Conservation (phyloP, 2,888 invertebrate genomes). For the Acleris holmiana region DNA sequence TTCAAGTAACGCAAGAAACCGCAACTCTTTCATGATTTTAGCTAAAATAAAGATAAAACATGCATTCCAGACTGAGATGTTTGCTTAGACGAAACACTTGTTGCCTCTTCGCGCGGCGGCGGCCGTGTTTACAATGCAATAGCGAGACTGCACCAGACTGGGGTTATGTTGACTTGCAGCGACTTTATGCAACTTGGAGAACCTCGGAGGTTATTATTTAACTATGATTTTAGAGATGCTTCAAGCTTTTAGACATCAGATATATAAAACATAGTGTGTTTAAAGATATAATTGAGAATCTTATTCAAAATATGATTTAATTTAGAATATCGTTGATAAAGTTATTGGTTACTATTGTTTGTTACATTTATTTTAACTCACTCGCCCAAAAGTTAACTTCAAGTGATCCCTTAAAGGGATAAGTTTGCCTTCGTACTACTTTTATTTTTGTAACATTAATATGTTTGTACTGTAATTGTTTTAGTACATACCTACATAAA, state of each 20-base stretch:
- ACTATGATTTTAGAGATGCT: neutral
- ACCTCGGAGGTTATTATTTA: neutral
- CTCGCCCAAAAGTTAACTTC: too few relatives aligned
- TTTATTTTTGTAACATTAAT: too few relatives aligned
- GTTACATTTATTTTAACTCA: too few relatives aligned
- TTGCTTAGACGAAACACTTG: constrained; percentile 50
- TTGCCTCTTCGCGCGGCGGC: constrained; percentile 49
- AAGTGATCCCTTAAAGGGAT: too few relatives aligned
- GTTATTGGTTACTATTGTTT: too few relatives aligned
- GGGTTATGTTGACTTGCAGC: constrained; percentile 18
- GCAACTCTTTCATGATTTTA: neutral
- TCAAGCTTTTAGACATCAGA: neutral
- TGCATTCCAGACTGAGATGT: constrained; percentile 40
- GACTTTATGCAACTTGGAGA: constrained; percentile 6
- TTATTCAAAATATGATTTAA: too few relatives aligned
- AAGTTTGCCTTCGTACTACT: too few relatives aligned
- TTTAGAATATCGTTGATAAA: too few relatives aligned
- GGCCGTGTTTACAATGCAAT: constrained; percentile 40
- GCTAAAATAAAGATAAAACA: constrained; percentile 4
- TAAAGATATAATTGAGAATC: too few relatives aligned
- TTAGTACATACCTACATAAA: too few relatives aligned
- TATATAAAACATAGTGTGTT: too few relatives aligned
- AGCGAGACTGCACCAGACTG: constrained; percentile 16
- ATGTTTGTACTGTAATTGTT: too few relatives aligned
- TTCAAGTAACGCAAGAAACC: neutral